phyloP scores from a whole-genome alignment of 2,888 invertebrate genomes.

The Carterocephalus palaemon region DNA sequence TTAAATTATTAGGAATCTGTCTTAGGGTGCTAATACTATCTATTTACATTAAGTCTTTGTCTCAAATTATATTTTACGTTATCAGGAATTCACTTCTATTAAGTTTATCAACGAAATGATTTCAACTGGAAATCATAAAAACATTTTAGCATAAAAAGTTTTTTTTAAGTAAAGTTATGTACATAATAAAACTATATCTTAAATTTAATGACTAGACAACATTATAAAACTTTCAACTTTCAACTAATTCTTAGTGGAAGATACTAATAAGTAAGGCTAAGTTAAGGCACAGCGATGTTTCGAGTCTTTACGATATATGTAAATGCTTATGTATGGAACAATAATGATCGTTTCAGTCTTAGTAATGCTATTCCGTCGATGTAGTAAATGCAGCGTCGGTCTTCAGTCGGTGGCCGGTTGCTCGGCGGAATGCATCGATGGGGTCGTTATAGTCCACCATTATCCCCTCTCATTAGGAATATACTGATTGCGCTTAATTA shows the following conservation, averaged over 20 bases:
- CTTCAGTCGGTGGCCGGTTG: constrained; percentile 61
- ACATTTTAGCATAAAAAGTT: constrained; percentile 19
- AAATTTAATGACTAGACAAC: constrained; percentile 74
- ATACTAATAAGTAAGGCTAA: constrained; percentile 52
- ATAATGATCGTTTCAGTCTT: constrained; percentile 71
- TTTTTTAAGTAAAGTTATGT: constrained; percentile 22
- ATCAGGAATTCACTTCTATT: constrained; percentile 13
- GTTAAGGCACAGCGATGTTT: constrained; percentile 72
- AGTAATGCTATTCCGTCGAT: constrained; percentile 59
- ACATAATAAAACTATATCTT: constrained; percentile 45
- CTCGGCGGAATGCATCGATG: constrained; percentile 72
- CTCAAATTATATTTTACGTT: constrained; percentile 42
- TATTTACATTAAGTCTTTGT: constrained; percentile 71
- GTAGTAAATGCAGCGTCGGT: constrained; percentile 64
- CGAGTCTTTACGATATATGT: constrained; percentile 59
- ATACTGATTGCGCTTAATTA: constrained; percentile 79
- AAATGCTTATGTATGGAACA: constrained; percentile 68
- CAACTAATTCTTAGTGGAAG: constrained; percentile 54
- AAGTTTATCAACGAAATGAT: constrained; percentile 10
- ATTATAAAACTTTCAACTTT: constrained; percentile 51
- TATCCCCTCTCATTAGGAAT: constrained; percentile 78
- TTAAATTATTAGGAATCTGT: constrained; percentile 75
- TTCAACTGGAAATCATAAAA: constrained; percentile 21
- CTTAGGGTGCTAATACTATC: constrained; percentile 64
- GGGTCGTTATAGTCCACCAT: constrained; percentile 73